These are phyloP conservation scores for Trichacis sp. DNA, from an alignment of 2,888 invertebrate species.

Conservation along the genomic window DNA sequence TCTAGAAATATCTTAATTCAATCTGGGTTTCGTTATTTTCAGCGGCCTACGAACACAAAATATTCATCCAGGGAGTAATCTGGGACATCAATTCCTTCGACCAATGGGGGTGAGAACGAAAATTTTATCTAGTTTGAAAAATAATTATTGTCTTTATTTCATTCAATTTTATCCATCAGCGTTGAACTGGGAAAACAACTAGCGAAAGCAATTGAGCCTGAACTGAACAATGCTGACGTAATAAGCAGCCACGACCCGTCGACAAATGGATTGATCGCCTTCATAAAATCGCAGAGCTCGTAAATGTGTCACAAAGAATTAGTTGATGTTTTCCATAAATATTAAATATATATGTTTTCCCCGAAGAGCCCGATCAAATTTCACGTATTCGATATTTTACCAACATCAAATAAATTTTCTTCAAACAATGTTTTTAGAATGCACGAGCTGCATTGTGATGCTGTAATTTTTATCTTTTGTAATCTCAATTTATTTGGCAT, in stretches of 20 bases:
- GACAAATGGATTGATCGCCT: conserved; percentile 97
- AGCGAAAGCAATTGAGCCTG: conserved; percentile 98
- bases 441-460: too few species aligned
- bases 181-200: conserved; percentile 98
- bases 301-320: conserved; percentile 19
- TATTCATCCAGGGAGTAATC: conserved; percentile 97
- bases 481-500: too few species aligned
- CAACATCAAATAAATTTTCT: too few species aligned
- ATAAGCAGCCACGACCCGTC: conserved; percentile 90
- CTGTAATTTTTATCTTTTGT: too few species aligned
- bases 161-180: conserved; percentile 66
- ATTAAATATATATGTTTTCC: too few species aligned
- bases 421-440: too few species aligned
- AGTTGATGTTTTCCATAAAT: too few species aligned
- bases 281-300: conserved; percentile 80
- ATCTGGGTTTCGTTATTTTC: conserved; percentile 26
- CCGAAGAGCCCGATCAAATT: too few species aligned
- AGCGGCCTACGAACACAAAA: conserved; percentile 99
- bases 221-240: conserved; percentile 78
- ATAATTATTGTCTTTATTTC: conserved; percentile 8
- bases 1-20: conserved; percentile 5
- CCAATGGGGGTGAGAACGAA: conserved; percentile 90
- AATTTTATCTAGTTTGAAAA: not conserved
- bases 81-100: conserved; percentile 99
- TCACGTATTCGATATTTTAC: too few species aligned